Conservation (phyloP, 1,140 invertebrate genomes). For the Chrysoperla carnea region DNA sequence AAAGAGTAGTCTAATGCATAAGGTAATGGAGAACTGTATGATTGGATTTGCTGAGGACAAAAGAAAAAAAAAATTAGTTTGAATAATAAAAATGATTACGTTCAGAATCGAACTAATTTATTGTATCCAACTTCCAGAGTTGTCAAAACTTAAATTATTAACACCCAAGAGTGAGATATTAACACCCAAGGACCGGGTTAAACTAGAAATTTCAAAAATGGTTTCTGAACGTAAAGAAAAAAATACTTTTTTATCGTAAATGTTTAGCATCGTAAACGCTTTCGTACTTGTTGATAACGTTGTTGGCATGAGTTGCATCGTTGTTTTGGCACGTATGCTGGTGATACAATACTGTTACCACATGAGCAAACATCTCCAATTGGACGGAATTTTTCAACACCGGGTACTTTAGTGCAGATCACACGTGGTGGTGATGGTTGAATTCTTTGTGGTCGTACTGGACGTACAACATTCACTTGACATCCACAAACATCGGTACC, state of each 20-base stretch:
- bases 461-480: conserved; percentile 7
- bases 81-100: no score
- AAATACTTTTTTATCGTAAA: no score
- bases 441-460: conserved; percentile 7
- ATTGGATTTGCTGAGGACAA: no score
- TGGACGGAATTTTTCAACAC: conserved; percentile 7
- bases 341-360: conserved; percentile 9
- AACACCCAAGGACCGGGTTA: no score
- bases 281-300: neutral
- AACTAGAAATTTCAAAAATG: no score
- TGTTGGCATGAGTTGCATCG: conserved; percentile 4
- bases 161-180: no score
- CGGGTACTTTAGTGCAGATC: conserved; percentile 5
- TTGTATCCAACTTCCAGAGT: no score
- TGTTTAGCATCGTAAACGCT: no score
- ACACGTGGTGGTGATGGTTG: conserved; percentile 5
- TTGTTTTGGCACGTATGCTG: conserved; percentile 12
- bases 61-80: no score
- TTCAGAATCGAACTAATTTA: no score
- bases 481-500: neutral
- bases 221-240: no score
- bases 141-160: no score
- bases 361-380: conserved; percentile 12
- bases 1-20: neutral
- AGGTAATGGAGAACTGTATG: neutral